Evolutionary conservation across 2,113 vertebrate genomes (phyloP), one percentile per base, ranked within the genome.

Genomic region (Herpailurus yagouaroundi): DNA sequence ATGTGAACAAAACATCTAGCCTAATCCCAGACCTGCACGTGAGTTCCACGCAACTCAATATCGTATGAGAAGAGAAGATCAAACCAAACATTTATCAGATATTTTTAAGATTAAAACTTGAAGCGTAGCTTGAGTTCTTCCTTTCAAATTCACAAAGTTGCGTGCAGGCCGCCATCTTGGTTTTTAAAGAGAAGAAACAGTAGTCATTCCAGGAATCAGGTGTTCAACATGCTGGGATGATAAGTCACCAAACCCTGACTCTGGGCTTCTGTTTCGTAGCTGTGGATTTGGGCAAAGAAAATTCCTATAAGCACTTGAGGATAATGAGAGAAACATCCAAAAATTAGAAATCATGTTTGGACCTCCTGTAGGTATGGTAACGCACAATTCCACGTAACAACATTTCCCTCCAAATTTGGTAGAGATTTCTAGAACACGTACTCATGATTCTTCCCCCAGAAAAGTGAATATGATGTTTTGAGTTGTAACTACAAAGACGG

Each of bases 1-100:
- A 45, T n/a, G 18, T 2, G 19, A 18, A 19, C 6, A 45, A 13
- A 48, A 38, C 9, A 8, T 8, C 12, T 4, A 31, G 45, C 38
- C 68, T 2, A 7, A 4, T 7, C 38, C 94, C 74, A 68, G 57
- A 4, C 60, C 31, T 55, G 23, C n/a, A 4, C 5, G 0, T 0
- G 69, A 27, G 73, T 82, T 38, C 48, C 41, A 14, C 1, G 21
- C 3, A 73, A 16, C 29, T 6, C 2, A 36, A 36, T 18, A 3
- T 33, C 21, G 36, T 52, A 36, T 3, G 38, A 80, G n/a, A 83
- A 73, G 98, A 38, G 27, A 77, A 87, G 52, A 55, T 4, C 27
- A 64, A 31, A 0, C 38, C 33, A 11, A 5, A 79, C 64, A 25
- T 36, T 13, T 33, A n/a, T 50, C 18, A 11, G 57, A 12, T 11